Percentiles rank a stretch among this genome's conserved stretches.
Conservation (phyloP, 2,888 invertebrate species). For the Dicyrtoma fusca region DNA sequence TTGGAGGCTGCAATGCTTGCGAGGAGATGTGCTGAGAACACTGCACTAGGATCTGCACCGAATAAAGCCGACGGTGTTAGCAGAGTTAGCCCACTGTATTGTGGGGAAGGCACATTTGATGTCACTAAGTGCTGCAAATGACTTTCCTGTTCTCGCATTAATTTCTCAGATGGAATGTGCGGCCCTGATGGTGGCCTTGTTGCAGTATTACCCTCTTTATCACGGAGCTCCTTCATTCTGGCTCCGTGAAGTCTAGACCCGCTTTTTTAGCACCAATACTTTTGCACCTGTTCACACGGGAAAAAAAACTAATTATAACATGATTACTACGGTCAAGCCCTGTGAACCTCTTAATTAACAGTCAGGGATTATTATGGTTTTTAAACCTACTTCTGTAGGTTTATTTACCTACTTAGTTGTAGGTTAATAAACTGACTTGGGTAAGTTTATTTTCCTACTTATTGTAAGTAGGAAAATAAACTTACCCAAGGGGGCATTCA, state of each 20-base stretch:
- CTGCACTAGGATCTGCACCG: slow-evolving; percentile 47
- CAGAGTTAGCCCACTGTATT: slow-evolving; percentile 47
- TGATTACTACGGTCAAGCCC: too few relatives aligned
- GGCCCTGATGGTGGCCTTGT: slow-evolving; percentile 30
- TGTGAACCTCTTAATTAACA: too few relatives aligned
- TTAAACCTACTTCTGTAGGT: too few relatives aligned
- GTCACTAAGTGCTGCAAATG: slow-evolving; percentile 53
- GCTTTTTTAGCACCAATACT: too few relatives aligned
- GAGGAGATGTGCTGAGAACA: slow-evolving; percentile 53
- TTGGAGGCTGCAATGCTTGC: slow-evolving; percentile 51
- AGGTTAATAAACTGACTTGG: too few relatives aligned
- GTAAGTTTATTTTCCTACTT: too few relatives aligned
- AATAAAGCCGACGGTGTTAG: slow-evolving; percentile 49
- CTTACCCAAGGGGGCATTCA: too few relatives aligned
- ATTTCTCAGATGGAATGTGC: slow-evolving; percentile 45
- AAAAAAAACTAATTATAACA: neutral
- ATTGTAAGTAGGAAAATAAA: too few relatives aligned
- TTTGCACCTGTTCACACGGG: neutral
- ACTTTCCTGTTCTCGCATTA: slow-evolving; percentile 48
- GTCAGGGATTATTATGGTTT: too few relatives aligned
- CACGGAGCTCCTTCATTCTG: slow-evolving; percentile 47
- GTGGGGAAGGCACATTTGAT: slow-evolving; percentile 48
- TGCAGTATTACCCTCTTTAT: slow-evolving; percentile 39
- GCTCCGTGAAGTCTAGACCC: too few relatives aligned
- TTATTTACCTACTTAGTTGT: too few relatives aligned